Percentiles rank a stretch among this genome's conserved stretches.
phyloP scores from a whole-genome alignment of 2,888 invertebrate genomes.

The Meta bourneti region DNA sequence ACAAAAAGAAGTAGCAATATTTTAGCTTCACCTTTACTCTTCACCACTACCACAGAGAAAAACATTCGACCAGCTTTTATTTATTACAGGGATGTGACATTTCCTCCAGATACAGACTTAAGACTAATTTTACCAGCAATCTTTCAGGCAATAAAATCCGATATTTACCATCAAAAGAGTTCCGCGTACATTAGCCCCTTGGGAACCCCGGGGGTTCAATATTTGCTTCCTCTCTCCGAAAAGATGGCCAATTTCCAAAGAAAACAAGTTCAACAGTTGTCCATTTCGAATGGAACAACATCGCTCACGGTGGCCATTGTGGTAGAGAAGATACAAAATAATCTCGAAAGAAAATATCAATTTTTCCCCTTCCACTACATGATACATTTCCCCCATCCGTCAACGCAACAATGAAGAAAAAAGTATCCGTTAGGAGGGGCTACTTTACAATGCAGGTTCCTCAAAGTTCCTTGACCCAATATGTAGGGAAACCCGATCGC shows the following conservation, averaged over 20 bases:
- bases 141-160: too few relatives aligned
- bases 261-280: conserved; percentile 59
- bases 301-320: conserved; percentile 3
- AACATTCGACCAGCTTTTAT: too few relatives aligned
- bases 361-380: conserved; percentile 12
- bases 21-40: too few relatives aligned
- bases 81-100: too few relatives aligned
- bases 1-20: too few relatives aligned
- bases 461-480: conserved; percentile 52
- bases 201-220: not conserved
- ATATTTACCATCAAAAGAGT: too few relatives aligned
- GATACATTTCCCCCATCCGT: conserved; percentile 35
- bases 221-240: not conserved
- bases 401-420: conserved; percentile 10
- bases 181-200: not conserved
- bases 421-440: conserved; percentile 58
- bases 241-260: conserved; percentile 45
- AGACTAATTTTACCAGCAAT: too few relatives aligned
- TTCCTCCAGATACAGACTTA: too few relatives aligned
- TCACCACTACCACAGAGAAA: too few relatives aligned
- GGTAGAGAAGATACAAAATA: conserved; percentile 23
- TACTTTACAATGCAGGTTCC: conserved; percentile 29
- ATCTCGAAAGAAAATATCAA: conserved; percentile 41
- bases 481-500: conserved; percentile 55
- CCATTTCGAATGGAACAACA: conserved; percentile 39